Conservation (phyloP, 2,113 vertebrate species). For the Carollia perspicillata region DNA sequence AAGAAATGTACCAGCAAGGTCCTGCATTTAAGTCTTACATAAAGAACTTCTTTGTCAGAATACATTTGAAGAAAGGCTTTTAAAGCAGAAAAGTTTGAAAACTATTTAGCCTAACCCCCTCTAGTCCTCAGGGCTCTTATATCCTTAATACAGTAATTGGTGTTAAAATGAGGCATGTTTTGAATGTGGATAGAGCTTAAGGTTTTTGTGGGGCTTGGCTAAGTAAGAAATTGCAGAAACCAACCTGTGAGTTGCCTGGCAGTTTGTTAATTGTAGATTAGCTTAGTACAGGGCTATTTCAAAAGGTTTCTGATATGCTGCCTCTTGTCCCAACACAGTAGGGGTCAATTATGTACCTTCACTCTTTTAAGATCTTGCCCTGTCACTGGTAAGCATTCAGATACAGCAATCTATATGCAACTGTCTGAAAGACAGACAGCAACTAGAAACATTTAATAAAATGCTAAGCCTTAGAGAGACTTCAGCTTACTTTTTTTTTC, state of each 20-base stretch:
- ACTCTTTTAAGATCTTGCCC: background rate
- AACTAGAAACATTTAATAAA: slow-evolving; percentile 9
- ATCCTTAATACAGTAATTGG: background rate
- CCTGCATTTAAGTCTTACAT: background rate
- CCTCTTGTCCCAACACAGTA: background rate
- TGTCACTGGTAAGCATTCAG: background rate
- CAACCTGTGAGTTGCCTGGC: background rate
- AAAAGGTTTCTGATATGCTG: background rate
- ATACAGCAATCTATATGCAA: background rate
- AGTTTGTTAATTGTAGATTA: background rate
- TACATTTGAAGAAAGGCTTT: background rate
- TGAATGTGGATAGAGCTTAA: background rate
- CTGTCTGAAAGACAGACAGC: background rate
- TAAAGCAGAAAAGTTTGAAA: background rate
- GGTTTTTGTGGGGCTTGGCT: background rate
- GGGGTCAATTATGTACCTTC: background rate
- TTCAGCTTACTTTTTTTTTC: background rate
- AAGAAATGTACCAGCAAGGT: slow-evolving; percentile 3
- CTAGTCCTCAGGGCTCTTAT: background rate
- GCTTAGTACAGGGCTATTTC: background rate
- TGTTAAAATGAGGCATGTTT: slow-evolving; percentile 9
- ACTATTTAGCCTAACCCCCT: background rate
- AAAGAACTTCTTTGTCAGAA: background rate
- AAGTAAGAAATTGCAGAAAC: slow-evolving; percentile 13
- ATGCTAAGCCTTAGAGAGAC: slow-evolving; percentile 1